Evolutionary conservation across 2,113 vertebrate species (phyloP).

Genomic region (Tachysurus fulvidraco): DNA sequence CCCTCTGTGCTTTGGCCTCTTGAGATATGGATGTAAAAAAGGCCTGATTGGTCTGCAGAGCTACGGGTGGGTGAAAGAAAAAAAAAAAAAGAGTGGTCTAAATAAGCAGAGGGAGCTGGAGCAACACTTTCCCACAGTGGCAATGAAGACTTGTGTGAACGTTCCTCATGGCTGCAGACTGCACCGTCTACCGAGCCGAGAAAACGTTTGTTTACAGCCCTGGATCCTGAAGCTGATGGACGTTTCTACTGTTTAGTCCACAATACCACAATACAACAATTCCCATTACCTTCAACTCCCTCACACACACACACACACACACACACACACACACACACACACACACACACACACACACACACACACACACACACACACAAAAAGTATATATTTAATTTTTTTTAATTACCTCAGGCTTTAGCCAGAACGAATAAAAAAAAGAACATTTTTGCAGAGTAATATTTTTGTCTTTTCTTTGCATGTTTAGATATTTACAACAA

Average conservation of each 20-base stretch:
- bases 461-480: not conserved
- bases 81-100: constrained; percentile 65
- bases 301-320: too few species aligned
- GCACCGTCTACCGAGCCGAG: constrained; percentile 55
- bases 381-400: too few species aligned
- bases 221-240: constrained; percentile 59
- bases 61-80: constrained; percentile 61
- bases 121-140: constrained; percentile 77
- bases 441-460: too few species aligned
- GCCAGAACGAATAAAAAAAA: not conserved
- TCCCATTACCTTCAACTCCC: too few species aligned
- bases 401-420: not conserved
- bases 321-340: too few species aligned
- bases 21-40: constrained; percentile 67
- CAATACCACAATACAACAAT: too few species aligned
- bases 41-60: constrained; percentile 64
- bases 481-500: not conserved
- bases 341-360: too few species aligned
- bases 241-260: constrained; percentile 39
- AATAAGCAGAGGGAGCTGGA: constrained; percentile 70
- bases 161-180: constrained; percentile 70
- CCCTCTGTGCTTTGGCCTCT: constrained; percentile 65
- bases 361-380: too few species aligned
- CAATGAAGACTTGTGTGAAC: constrained; percentile 60
- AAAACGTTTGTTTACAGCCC: not conserved